Base-by-base conservation (phyloP, 2,888 invertebrate genomes). In the Pristionchus arcanus region DNA sequence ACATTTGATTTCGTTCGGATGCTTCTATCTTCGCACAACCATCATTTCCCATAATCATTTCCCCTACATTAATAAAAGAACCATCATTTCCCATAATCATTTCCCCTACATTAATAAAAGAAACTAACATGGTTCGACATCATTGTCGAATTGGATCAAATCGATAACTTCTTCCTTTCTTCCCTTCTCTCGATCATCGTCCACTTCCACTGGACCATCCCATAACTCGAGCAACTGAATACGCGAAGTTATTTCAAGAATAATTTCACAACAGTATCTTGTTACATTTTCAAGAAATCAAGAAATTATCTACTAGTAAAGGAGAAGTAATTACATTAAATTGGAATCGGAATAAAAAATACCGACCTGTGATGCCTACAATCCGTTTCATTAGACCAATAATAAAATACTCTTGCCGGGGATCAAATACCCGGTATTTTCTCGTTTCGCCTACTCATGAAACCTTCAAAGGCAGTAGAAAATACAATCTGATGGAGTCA, bases 141-240 rank as follows among this genome's bases (percentile, higher is more conserved):
- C 71, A 68, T 42, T 55, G 31, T 89, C 89, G 90, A 90, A 84
- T 55, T 59, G 4, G 53, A 85, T 85, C 13, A 85, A 59, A 55
- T 85, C 90, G 42, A 85, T 53, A 25, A 34, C 71, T 42, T 88
- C 89, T n/a, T 84, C 90, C 55, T 87, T 90, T 55, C 37, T 74
- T 7, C n/a, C 63, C 34, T 91, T 91, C 83, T 90, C 77, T 13
- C 91, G 92, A 34, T 92, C 93, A 37, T 92, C 93, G 15, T 91
- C 92, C 11, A 93, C 92, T 25, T 91, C 92, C 59, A 95, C 93
- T 21, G 68, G 71, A 55, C 89, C 83, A 31, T 89, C 89, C 63
- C 42, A 81, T 21, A 89, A 9, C 19, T 66, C 28, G 25, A 31
- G 89, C 25, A 81, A 25, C 89, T 89, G 28, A 83, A 42, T 19